Evolutionary conservation across 2,888 invertebrate species (phyloP), one percentile per base, ranked within the genome.

Genomic region (Yponomeuta sedellus): DNA sequence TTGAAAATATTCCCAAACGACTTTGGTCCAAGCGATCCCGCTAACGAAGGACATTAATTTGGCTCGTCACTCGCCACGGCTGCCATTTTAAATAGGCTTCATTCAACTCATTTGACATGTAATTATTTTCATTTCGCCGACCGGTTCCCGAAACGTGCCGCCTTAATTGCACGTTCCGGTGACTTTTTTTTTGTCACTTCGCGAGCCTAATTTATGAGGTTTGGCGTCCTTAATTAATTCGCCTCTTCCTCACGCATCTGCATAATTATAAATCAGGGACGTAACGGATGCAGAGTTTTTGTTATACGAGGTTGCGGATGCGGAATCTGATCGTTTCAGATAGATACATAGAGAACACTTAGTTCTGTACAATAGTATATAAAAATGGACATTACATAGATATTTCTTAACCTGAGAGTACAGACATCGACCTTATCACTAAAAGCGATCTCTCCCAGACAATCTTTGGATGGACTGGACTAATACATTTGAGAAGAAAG

Each of bases 61-160:
- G 75, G 72, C 75, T 22, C 75, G 76, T 70, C 73, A 75, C 70
- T 69, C 72, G 68, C n/a, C 66, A 68, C 66, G 68, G 67, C 73
- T 70, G 69, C 74, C 74, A 71, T 82, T 86, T 82, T 80, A 85
- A 85, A 85, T 79, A 81, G 79, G 79, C 81, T 80, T 85, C 86
- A 79, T 83, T 81, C 81, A 81, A 81, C 80, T 82, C 82, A 83
- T 85, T 85, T 85, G 84, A 83, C 83, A 75, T 80, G 79, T 83
- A 84, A 85, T 86, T 84, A 86, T 85, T 87, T 83, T 80, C 80
- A 78, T 83, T 84, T 77, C 77, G 72, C 75, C 74, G 75, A 79
- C 77, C 77, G 75, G 79, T 79, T 83, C 78, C 73, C 74, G 16
- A 76, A 79, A 80, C 77, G 79, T 78, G 77, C 74, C 69, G 69